Evolutionary conservation across 2,888 invertebrate species (phyloP).

Genomic region (Nasonia oneida): DNA sequence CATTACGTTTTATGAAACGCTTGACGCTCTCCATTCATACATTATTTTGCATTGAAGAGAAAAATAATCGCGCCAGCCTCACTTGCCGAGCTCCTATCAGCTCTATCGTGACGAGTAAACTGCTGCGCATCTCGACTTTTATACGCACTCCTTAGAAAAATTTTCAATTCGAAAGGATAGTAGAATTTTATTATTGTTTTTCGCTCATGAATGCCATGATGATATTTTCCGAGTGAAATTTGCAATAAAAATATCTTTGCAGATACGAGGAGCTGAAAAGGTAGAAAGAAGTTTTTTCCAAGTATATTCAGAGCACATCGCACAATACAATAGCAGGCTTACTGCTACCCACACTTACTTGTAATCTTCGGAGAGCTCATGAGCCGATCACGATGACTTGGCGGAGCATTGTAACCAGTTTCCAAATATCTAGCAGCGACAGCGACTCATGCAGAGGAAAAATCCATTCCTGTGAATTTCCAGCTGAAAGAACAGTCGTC

Average conservation of each 20-base stretch:
- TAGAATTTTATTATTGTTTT: background rate
- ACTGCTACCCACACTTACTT: background rate
- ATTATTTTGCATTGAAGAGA: slow-evolving; percentile 45
- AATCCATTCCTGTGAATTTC: background rate
- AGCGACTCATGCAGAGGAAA: background rate
- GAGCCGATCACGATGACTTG: background rate
- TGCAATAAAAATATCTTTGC: background rate
- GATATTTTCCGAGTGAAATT: background rate
- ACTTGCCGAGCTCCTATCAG: slow-evolving; percentile 23
- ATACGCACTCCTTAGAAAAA: slow-evolving; percentile 16
- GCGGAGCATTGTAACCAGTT: background rate
- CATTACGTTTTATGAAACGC: slow-evolving; percentile 43
- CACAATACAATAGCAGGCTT: too few relatives aligned
- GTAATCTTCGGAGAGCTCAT: background rate
- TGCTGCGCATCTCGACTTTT: slow-evolving; percentile 6
- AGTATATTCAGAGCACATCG: too few relatives aligned
- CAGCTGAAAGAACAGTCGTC: background rate
- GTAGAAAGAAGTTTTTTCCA: too few relatives aligned
- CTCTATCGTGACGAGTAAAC: background rate
- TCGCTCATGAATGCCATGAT: background rate
- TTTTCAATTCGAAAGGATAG: background rate
- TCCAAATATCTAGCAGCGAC: background rate
- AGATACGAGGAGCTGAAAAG: too few relatives aligned
- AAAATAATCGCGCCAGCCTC: slow-evolving; percentile 33
- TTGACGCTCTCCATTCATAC: slow-evolving; percentile 39